Conservation (phyloP, 2,797 vertebrate genomes). For the Onychomys leucogaster region DNA sequence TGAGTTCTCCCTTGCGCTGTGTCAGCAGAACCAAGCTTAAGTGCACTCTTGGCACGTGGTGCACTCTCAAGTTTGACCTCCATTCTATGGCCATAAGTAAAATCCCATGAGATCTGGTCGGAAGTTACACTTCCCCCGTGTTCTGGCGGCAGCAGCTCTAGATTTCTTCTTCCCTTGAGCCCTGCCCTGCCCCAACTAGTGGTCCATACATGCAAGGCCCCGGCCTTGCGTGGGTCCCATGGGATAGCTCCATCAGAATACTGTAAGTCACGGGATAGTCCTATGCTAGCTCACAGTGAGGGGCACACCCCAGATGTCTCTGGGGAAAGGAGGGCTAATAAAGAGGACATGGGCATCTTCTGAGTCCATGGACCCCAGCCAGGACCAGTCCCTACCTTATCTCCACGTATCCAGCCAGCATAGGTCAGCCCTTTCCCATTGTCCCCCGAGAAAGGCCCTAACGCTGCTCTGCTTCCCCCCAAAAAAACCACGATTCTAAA, state of each 20-base stretch:
- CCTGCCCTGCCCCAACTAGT: fast-evolving
- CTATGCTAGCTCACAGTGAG: not conserved
- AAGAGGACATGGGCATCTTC: not conserved
- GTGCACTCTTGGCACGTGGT: not conserved
- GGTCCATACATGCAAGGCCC: not conserved
- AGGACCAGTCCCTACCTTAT: not conserved
- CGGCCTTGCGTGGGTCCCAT: not conserved
- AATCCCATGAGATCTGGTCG: fast-evolving
- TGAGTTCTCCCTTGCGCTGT: constrained; percentile 82
- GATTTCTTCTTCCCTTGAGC: too few species aligned
- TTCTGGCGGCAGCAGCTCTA: fast-evolving
- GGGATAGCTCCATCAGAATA: too few species aligned
- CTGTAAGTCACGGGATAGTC: not conserved
- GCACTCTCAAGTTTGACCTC: not conserved
- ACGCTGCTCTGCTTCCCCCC: fast-evolving
- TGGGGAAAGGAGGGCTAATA: not conserved
- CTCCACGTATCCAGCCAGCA: fast-evolving
- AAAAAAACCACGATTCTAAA: fast-evolving
- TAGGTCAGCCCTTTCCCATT: not conserved
- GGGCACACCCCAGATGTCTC: not conserved
- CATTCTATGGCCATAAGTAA: not conserved
- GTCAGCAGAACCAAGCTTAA: fast-evolving
- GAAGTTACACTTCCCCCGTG: not conserved
- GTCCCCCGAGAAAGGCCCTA: not conserved
- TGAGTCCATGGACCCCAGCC: not conserved